These are phyloP conservation scores for Lindbergichthys nudifrons DNA, from an alignment of 2,797 vertebrate genomes.

Conservation along the genomic window DNA sequence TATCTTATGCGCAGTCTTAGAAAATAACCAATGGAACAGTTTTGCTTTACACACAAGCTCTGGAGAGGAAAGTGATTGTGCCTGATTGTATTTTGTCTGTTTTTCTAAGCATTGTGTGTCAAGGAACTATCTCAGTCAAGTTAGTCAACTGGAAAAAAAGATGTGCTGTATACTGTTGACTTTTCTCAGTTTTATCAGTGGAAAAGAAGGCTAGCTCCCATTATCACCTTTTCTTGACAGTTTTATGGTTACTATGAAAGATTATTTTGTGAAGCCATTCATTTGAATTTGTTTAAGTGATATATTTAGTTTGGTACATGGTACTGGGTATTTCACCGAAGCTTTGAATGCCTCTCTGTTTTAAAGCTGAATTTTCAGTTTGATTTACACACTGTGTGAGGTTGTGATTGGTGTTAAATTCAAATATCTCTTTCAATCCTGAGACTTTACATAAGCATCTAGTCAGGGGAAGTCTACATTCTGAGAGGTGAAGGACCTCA, in stretches of 20 bases:
- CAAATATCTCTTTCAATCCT: background rate
- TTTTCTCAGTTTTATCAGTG: conserved; percentile 6
- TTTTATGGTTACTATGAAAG: background rate
- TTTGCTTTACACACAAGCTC: conserved; percentile 41
- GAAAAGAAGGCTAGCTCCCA: background rate
- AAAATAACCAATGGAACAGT: conserved; percentile 32
- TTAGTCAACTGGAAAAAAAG: conserved; percentile 7
- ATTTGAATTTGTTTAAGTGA: no score
- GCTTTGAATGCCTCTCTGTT: background rate
- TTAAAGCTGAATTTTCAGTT: background rate
- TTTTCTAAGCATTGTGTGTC: conserved; percentile 11
- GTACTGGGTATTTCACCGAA: background rate
- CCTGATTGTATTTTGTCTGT: conserved; percentile 12
- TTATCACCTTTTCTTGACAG: background rate
- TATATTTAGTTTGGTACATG: no score
- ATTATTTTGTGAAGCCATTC: background rate
- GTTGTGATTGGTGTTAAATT: background rate
- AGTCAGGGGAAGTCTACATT: background rate
- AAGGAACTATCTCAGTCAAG: background rate
- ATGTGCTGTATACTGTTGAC: background rate
- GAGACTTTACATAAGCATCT: background rate
- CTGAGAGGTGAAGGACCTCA: background rate
- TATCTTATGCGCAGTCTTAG: conserved; percentile 21
- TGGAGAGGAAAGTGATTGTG: conserved; percentile 50
- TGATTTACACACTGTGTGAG: background rate